Evolutionary conservation across 2,113 vertebrate species (phyloP), one percentile per base, ranked within the genome.

Genomic region (Phaethon lepturus): DNA sequence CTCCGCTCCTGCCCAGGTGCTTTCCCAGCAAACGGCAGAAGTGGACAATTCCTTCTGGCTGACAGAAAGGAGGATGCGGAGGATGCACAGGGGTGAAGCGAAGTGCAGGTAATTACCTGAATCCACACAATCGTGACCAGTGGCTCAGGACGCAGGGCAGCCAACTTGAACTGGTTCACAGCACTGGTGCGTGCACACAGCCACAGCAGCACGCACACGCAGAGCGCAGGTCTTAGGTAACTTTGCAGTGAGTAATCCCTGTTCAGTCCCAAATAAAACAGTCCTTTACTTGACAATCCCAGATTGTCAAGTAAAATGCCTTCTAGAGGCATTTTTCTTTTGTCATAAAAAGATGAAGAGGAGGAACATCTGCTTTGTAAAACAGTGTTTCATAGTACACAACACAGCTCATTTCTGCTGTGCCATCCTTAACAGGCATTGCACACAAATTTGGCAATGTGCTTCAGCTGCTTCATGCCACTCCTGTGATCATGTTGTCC

Each of bases 91-190:
- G 45, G 42, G 64, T 13, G 19, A 86, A 38, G 38, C 0, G 0
- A 82, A 38, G 44, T 33, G 20, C 26, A 80, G 76, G 28, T 42
- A 52, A 79, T 23, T 79, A 64, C 31, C 69, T 13, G 3, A 67
- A 60, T 11, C 7, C 44, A 93, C 24, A 38, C 1, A 6, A 4
- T 2, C 0, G 0, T 8, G 38, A 66, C 23, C 5, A 5, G 72
- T 10, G 12, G 60, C 75, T 88, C 18, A 76, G 67, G 63, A 68
- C n/a, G 47, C 26, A 3, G 33, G 29, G 47, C 20, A 66, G 33
- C 18, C 59, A 45, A 13, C 29, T 17, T 3, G 0, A 71, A 74
- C 55, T 63, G 83, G 86, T 38, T 38, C 38, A 33, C 69, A 63
- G 86, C 73, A 33, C 63, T 24, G 76, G 38, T 29, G 42, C 4